A percentile compares a stretch with the other conserved stretches of the same genome.
phyloP scores from a whole-genome alignment of 2,888 invertebrate genomes.

The Leptinotarsa peninsularis region DNA sequence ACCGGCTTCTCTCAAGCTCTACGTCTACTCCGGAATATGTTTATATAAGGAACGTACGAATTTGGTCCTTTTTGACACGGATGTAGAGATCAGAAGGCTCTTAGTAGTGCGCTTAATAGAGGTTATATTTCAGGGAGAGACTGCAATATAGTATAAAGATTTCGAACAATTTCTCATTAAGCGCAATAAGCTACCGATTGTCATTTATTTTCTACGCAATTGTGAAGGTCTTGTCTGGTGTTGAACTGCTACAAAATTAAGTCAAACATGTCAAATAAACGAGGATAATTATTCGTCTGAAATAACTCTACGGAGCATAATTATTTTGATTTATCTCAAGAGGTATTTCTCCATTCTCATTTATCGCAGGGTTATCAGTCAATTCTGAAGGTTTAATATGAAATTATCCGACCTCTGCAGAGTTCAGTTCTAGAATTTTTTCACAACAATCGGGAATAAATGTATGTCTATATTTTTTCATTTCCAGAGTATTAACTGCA shows the following conservation, averaged over 20 bases:
- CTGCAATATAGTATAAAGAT: constrained; percentile 62
- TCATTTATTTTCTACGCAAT: constrained; percentile 66
- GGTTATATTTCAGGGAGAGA: constrained; percentile 49
- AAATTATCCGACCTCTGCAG: too few relatives aligned
- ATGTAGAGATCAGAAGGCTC: constrained; percentile 36
- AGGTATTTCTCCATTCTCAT: background rate
- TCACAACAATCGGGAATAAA: too few relatives aligned
- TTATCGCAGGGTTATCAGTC: background rate
- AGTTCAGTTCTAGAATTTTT: too few relatives aligned
- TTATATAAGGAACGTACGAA: constrained; percentile 59
- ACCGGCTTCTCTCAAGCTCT: constrained; percentile 66
- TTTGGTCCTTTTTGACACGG: constrained; percentile 43
- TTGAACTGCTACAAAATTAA: constrained; percentile 54
- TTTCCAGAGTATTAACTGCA: background rate
- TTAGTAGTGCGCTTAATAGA: constrained; percentile 49
- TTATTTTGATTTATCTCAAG: constrained; percentile 52
- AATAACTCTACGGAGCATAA: constrained; percentile 41
- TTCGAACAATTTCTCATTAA: constrained; percentile 67
- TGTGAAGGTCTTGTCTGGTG: constrained; percentile 62
- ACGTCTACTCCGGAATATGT: constrained; percentile 65
- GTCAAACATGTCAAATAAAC: constrained; percentile 64
- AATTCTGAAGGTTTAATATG: background rate
- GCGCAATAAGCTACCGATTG: constrained; percentile 65
- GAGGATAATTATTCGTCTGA: constrained; percentile 59
- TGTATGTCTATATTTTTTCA: background rate